Evolutionary conservation across 1,140 invertebrate species (phyloP), one percentile per base, ranked within the genome.

Genomic region (Helicorthomorpha holstii): DNA sequence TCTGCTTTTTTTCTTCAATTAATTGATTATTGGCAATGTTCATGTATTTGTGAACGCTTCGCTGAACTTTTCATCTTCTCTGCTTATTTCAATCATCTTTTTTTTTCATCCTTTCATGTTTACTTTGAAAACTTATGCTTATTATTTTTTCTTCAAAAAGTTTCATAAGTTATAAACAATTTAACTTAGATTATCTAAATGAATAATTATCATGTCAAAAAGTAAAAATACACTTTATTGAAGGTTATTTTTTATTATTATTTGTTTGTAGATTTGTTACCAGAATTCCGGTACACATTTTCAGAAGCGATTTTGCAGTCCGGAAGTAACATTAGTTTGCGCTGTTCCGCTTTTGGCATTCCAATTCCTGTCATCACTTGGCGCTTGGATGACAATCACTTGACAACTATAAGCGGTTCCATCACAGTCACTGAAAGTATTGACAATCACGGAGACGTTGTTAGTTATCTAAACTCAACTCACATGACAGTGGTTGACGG

Each of bases 381-480:
- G 44, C 7, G 19, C 7, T 46, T 46, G 21, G 85, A 89, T 65
- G 85, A 81, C 52, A 82, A 82, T 63, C 73, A 76, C 42, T 66
- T 89, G 51, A 80, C 80, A 54, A 75, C n/a, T n/a, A n/a, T 74
- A 59, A 80, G 80, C 64, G 76, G 38, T 70, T 83, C 82, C 64
- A 87, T 88, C 66, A 76, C 88, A 61, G 84, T 89, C 38, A 87
- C 86, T 21, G 87, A 91, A 67, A 87, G 88, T 68, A 85, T 90
- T 50, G 92, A 86, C 1, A 75, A 85, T 12, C 83, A 91, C 66
- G 89, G 90, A 59, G 85, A 91, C 66, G 85, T 94, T 34, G 85
- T 93, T 64, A 91, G 88, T 61, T 88, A 92, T 72, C 84, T 95
- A 55, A 95, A 95, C 71, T 85, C 95, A 59, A 85, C 83, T 56